Evolutionary conservation across 2,797 vertebrate genomes (phyloP).

Genomic region (Atherinosoma microstoma): DNA sequence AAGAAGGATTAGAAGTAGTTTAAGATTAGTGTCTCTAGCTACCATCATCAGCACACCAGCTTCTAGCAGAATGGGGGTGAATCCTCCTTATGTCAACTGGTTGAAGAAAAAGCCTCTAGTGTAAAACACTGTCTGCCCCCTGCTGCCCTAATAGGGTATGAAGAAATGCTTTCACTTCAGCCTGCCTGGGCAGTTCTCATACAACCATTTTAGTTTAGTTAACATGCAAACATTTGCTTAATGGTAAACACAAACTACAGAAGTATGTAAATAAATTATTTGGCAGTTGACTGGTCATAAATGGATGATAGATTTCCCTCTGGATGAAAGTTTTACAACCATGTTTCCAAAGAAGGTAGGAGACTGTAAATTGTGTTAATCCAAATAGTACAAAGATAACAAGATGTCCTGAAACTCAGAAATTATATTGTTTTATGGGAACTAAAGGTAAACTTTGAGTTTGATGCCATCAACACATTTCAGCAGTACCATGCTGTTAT

Average conservation of each 20-base stretch:
- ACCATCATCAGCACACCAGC: slow-evolving; percentile 17
- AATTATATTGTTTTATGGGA: too few species aligned
- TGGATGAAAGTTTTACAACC: not conserved
- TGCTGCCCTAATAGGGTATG: slow-evolving; percentile 34
- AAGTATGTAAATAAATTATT: not conserved
- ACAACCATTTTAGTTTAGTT: not conserved
- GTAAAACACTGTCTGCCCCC: slow-evolving; percentile 42
- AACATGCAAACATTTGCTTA: not conserved
- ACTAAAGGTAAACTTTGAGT: too few species aligned
- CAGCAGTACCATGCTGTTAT: too few species aligned
- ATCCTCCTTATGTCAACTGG: slow-evolving; percentile 43
- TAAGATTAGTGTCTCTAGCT: slow-evolving; percentile 33
- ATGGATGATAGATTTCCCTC: not conserved
- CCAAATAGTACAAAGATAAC: not conserved
- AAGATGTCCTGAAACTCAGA: too few species aligned
- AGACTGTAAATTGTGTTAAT: not conserved
- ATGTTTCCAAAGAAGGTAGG: not conserved
- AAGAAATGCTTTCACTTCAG: rapidly evolving
- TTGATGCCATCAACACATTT: too few species aligned
- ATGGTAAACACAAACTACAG: not conserved
- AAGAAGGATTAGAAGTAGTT: slow-evolving; percentile 14
- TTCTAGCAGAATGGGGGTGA: slow-evolving; percentile 9
- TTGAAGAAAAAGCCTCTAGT: slow-evolving; percentile 5
- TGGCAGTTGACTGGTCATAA: not conserved
- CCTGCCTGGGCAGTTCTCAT: not conserved